Base-by-base conservation (phyloP, 2,797 vertebrate species). In the Gallinago solitaria region DNA sequence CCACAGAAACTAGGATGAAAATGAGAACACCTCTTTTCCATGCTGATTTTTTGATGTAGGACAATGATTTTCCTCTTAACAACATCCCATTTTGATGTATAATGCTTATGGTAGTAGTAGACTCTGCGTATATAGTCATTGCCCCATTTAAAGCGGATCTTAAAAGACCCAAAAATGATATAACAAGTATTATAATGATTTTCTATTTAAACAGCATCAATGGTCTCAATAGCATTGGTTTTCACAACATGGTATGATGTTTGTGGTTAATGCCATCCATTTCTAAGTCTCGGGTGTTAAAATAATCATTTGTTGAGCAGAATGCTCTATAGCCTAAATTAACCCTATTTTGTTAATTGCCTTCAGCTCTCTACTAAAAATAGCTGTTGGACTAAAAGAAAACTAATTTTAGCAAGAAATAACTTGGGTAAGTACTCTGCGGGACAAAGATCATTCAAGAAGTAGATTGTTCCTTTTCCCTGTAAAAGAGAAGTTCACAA, bases 311-410 rank as follows among this genome's bases (percentile, higher is more conserved):
- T 81, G 57, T 47, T 64, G 15, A 88, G 41, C 33, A 87, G 45
- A 88, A 89, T 53, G 48, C n/a, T 92, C 75, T 77, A 54, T n/a
- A 77, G 48, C 32, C 51, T 91, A 70, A 93, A 90, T 65, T 89
- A 94, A 35, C 25, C 39, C 19, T 60, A 50, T 15, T 74, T 70
- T 43, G 47, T 80, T 89, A 89, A 67, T 37, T 77, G 28, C 37
- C 28, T 92, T 74, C 64, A 50, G 33, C 13, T 85, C 48, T 71
- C 28, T 30, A 77, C 35, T 60, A 15, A 82, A 80, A 82, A 13
- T 54, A 96, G 56, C 33, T 33, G 16, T 43, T 88, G 53, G 47
- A 65, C 30, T 33, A 79, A 67, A 83, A 77, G 35, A 76, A 50
- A 53, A 0, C 5, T 48, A 54, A 87, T 47, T 75, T 85, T 39